phyloP scores from a whole-genome alignment of 2,113 vertebrate genomes.

The Atherinomorus stipes region DNA sequence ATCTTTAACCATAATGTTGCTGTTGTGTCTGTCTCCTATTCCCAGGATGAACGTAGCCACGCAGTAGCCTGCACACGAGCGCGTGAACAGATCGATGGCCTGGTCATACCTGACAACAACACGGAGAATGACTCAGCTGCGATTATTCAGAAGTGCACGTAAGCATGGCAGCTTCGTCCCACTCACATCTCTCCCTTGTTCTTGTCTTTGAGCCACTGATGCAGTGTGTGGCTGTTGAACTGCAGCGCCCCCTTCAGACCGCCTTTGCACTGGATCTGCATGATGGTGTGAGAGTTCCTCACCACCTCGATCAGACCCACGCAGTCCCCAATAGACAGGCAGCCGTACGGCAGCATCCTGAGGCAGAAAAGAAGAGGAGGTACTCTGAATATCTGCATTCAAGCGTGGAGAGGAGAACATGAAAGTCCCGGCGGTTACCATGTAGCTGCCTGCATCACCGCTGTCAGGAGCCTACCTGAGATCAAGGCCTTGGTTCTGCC shows the following conservation, averaged over 20 bases:
- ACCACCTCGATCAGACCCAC: constrained; percentile 98
- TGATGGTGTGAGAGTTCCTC: constrained; percentile 97
- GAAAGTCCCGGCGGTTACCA: constrained; percentile 48
- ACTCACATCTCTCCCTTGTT: constrained; percentile 99
- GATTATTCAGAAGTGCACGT: not conserved
- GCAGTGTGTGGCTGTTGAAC: constrained; percentile 97
- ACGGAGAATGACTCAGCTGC: not conserved
- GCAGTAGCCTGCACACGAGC: constrained; percentile 97
- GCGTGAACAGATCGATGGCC: constrained; percentile 96
- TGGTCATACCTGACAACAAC: constrained; percentile 89
- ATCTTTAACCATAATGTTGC: constrained; percentile 99
- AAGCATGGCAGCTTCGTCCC: not conserved
- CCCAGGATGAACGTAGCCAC: constrained; percentile 98
- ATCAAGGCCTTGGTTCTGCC: constrained; percentile 99
- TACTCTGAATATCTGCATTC: constrained; percentile 57
- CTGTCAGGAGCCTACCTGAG: constrained; percentile 88
- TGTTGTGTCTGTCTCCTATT: constrained; percentile 97
- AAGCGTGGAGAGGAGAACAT: constrained; percentile 42
- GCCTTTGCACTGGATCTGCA: constrained; percentile 99
- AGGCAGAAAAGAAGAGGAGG: constrained; percentile 1
- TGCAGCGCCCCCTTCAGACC: constrained; percentile 97
- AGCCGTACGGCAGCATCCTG: constrained; percentile 98
- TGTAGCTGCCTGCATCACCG: constrained; percentile 65
- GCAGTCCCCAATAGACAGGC: constrained; percentile 96
- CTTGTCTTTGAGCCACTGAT: constrained; percentile 99